phyloP scores from a whole-genome alignment of 2,888 invertebrate genomes.

The Zonitis immaculata region DNA sequence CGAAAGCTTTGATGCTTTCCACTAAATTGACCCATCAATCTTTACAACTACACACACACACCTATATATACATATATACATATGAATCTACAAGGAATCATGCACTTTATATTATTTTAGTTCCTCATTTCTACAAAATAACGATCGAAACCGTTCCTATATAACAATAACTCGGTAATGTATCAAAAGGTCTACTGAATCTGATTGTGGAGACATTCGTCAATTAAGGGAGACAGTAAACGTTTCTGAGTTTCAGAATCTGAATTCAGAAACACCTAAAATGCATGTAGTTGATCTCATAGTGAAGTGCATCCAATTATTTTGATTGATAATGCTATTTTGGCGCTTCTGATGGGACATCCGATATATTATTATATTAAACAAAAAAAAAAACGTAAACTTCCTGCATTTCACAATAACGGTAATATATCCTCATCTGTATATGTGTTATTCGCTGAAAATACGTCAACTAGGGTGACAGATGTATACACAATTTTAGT shows the following conservation, averaged over 20 bases:
- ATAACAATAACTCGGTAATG: too few relatives aligned
- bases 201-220: too few relatives aligned
- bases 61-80: conserved; percentile 6
- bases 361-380: too few relatives aligned
- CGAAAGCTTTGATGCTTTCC: conserved; percentile 37
- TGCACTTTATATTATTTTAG: conserved; percentile 26
- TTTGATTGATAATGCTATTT: too few relatives aligned
- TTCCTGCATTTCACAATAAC: conserved; percentile 26
- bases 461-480: conserved; percentile 18
- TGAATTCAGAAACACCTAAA: too few relatives aligned
- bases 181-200: too few relatives aligned
- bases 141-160: background rate
- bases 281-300: too few relatives aligned
- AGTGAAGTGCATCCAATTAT: background rate
- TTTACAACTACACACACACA: conserved; percentile 21
- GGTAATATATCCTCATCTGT: conserved; percentile 28
- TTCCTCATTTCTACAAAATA: conserved; percentile 2
- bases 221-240: too few relatives aligned
- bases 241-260: too few relatives aligned
- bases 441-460: conserved; percentile 10
- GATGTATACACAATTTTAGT: conserved; percentile 14
- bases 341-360: too few relatives aligned
- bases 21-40: conserved; percentile 39
- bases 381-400: conserved; percentile 23
- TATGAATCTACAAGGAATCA: too few relatives aligned